Evolutionary conservation across 2,888 invertebrate genomes (phyloP).

Genomic region (Latrodectus elegans): DNA sequence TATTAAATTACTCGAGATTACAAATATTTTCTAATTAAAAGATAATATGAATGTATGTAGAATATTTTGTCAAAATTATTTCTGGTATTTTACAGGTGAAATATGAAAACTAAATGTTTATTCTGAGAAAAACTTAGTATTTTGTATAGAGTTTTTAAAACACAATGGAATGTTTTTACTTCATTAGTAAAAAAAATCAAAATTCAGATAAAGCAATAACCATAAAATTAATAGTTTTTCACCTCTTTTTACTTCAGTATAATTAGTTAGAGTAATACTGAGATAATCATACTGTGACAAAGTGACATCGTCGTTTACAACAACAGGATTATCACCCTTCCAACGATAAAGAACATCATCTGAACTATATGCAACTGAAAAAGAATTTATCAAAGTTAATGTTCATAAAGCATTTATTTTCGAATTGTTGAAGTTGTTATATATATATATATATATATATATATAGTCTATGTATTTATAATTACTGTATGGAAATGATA

Average conservation of each 20-base stretch:
- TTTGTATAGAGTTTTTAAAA: too few relatives aligned
- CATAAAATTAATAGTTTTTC: background rate
- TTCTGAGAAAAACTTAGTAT: too few relatives aligned
- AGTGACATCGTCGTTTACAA: slow-evolving; percentile 91
- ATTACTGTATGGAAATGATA: too few relatives aligned
- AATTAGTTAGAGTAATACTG: slow-evolving; percentile 88
- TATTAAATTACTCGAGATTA: too few relatives aligned
- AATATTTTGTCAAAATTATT: too few relatives aligned
- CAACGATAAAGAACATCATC: slow-evolving; percentile 90
- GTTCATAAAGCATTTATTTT: background rate
- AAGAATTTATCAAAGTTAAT: background rate
- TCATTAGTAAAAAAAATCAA: background rate
- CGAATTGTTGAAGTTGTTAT: background rate
- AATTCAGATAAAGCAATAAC: background rate
- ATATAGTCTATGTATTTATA: too few relatives aligned
- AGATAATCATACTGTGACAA: slow-evolving; percentile 95
- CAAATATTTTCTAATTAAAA: too few relatives aligned
- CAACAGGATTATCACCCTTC: slow-evolving; percentile 88
- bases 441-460: too few relatives aligned
- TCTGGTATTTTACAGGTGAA: too few relatives aligned
- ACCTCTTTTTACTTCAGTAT: slow-evolving; percentile 79
- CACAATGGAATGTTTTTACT: background rate
- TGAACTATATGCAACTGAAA: slow-evolving; percentile 89
- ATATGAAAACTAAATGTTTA: too few relatives aligned
- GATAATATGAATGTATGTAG: too few relatives aligned